Base-by-base conservation (phyloP, 2,113 vertebrate species). In the Conger conger region DNA sequence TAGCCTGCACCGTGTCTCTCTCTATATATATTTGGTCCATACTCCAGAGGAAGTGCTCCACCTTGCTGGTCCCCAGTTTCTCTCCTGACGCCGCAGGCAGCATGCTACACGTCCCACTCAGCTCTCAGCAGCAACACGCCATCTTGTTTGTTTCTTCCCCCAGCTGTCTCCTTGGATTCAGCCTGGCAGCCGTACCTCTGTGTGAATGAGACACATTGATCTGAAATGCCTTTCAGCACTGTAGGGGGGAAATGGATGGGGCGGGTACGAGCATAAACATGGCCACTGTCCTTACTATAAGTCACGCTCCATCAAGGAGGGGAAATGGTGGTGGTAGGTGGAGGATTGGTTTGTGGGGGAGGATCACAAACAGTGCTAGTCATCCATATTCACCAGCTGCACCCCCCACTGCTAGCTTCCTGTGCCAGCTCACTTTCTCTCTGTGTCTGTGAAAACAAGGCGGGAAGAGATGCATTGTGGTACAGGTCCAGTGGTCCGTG, bases 271-370 rank as follows among this genome's bases (percentile, higher is more conserved):
- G 68, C 68, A 30, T 33, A 73, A 73, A 73, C 68, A 73, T 13
- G n/a, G n/a, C n/a, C 68, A n/a, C 68, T 73, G n/a, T 2, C 68
- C 27, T 73, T 33, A n/a, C n/a, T n/a, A n/a, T n/a, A 33, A 73
- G 68, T 73, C 68, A 73, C n/a, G 27, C n/a, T 73, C 68, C 68
- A 73, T 73, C 68, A 73, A 13, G 68, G 68, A 33, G n/a, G 68
- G n/a, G n/a, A 73, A 73, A 63, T 63, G 18, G 68, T n/a, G n/a
- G n/a, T 13, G 27, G 68, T 23, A 9, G 20, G 60, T 68, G 60
- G 60, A 4, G 60, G 27, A 3, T 13, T 68, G 63, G 27, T n/a
- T 17, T 6, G 63, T 6, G 68, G 68, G n/a, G 68, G 8, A 17
- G 68, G 4, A 4, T 68, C 20, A 68, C 60, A 68, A 68, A 68